These are phyloP conservation scores for Drosophila lacicola DNA, from an alignment of 2,888 invertebrate genomes.

Conservation along the genomic window DNA sequence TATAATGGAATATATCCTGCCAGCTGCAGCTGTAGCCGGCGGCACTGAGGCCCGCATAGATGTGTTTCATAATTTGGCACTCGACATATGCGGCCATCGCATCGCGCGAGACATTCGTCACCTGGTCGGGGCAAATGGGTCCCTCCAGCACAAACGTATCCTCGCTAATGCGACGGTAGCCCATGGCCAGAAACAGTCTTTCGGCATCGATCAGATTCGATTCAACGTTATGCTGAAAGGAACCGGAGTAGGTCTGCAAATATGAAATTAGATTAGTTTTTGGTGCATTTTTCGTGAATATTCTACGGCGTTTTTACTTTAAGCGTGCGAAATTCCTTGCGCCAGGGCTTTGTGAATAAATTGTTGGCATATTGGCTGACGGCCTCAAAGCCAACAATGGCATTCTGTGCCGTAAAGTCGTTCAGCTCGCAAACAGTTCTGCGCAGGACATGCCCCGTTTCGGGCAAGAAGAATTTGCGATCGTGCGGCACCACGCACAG, in stretches of 20 bases:
- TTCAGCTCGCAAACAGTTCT: constrained; percentile 89
- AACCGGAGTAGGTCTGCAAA: constrained; percentile 92
- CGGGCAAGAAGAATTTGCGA: constrained; percentile 91
- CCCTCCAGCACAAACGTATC: constrained; percentile 88
- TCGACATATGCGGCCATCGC: constrained; percentile 94
- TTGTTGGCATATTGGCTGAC: constrained; percentile 94
- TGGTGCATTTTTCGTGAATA: background rate
- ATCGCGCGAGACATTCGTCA: constrained; percentile 92
- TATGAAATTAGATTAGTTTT: background rate
- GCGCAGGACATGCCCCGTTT: constrained; percentile 91
- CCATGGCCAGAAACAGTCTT: constrained; percentile 92
- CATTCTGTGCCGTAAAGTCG: constrained; percentile 93
- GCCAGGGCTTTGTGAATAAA: constrained; percentile 94
- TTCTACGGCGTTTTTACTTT: constrained; percentile 87
- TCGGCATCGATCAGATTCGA: constrained; percentile 92
- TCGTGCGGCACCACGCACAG: constrained; percentile 91
- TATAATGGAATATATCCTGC: constrained; percentile 87
- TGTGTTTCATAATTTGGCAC: constrained; percentile 91
- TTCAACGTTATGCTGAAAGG: constrained; percentile 94
- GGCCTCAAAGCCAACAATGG: constrained; percentile 93
- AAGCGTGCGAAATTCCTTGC: constrained; percentile 93
- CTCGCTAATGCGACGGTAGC: constrained; percentile 88
- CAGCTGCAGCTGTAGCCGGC: constrained; percentile 87
- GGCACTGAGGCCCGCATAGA: constrained; percentile 90
- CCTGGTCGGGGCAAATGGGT: constrained; percentile 93